Percentiles rank a stretch among this genome's conserved stretches.
phyloP scores from a whole-genome alignment of 1,140 invertebrate genomes.

The silkworm (Bombyx mori) region ASM3026992v2 NC_085127.1:6161501-6162000 shows the following conservation, averaged over 20 bases:
- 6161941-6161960: too few species aligned
- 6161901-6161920: too few species aligned
- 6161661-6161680: constrained; percentile 5
- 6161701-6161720: constrained; percentile 5
- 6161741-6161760: constrained; percentile 5
- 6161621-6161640: not conserved
- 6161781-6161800: constrained; percentile 3
- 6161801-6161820: not conserved
- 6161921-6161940: too few species aligned
- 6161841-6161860: not conserved
- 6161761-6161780: not conserved
- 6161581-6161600: too few species aligned
- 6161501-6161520: too few species aligned
- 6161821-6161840: not conserved
- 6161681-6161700: constrained; percentile 8
- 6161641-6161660: constrained; percentile 8
- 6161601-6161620: not conserved
- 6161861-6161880: too few species aligned
- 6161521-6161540: too few species aligned
- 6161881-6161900: too few species aligned
- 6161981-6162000: too few species aligned
- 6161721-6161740: constrained; percentile 1
- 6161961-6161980: too few species aligned
- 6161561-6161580: too few species aligned
- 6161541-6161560: too few species aligned